These are phyloP conservation scores for Alectura lathami DNA, from an alignment of 2,113 vertebrate genomes.

Conservation along the genomic window DNA sequence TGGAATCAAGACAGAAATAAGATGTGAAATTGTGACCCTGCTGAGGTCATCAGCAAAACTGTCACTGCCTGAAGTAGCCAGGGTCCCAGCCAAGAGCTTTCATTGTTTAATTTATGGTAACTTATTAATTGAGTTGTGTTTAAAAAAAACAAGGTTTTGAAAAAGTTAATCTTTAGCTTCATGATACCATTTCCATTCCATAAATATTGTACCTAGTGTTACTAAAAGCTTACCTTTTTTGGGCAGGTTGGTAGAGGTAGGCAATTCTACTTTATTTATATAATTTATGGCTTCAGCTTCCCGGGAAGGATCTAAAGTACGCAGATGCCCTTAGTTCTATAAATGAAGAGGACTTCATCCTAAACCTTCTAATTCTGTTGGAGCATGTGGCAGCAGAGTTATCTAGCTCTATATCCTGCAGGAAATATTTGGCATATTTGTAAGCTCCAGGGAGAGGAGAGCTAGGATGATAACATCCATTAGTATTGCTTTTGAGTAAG, in stretches of 20 bases:
- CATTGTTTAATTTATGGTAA: slow-evolving; percentile 10
- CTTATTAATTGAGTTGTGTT: not conserved
- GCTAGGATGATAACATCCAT: slow-evolving; percentile 22
- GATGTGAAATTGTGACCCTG: not conserved
- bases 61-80: not conserved
- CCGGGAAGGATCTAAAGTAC: not conserved
- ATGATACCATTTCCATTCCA: not conserved
- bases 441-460: slow-evolving; percentile 43
- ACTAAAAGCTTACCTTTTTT: slow-evolving; percentile 50
- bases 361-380: slow-evolving; percentile 26
- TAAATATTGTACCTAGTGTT: not conserved
- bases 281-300: not conserved
- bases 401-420: not conserved
- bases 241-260: slow-evolving; percentile 30
- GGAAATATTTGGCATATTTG: slow-evolving; percentile 56
- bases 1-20: not conserved
- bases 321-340: not conserved
- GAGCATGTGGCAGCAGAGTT: not conserved
- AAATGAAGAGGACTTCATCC: slow-evolving; percentile 32
- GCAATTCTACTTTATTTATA: not conserved
- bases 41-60: not conserved
- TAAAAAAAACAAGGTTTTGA: not conserved
- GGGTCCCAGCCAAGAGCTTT: not conserved
- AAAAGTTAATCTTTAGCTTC: not conserved
- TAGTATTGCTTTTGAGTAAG: slow-evolving; percentile 24